Percentiles rank a stretch among this genome's conserved stretches.
Conservation (phyloP, 1,140 invertebrate species). For the Bombus pascuorum region DNA sequence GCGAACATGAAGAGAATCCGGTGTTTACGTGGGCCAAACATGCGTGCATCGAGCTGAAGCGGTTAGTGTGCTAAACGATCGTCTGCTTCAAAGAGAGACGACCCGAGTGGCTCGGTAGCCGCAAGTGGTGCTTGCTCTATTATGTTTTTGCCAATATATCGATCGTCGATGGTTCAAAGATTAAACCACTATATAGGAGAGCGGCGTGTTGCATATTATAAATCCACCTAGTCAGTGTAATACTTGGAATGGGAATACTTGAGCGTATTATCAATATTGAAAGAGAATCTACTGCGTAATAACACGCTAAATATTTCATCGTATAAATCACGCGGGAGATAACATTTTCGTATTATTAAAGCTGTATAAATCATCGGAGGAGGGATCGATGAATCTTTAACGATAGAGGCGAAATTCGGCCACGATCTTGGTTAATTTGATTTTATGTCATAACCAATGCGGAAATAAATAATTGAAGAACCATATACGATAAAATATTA, state of each 20-base stretch:
- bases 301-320: background rate
- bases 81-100: background rate
- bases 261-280: background rate
- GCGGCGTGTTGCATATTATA: background rate
- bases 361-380: background rate
- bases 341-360: background rate
- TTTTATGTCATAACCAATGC: background rate
- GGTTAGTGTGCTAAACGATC: slow-evolving; percentile 23
- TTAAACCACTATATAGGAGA: slow-evolving; percentile 6
- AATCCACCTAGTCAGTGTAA: background rate
- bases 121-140: slow-evolving; percentile 13
- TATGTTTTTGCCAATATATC: slow-evolving; percentile 27
- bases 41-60: background rate
- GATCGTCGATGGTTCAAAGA: slow-evolving; percentile 22
- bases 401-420: background rate
- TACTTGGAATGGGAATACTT: background rate
- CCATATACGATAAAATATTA: background rate
- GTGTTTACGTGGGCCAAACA: slow-evolving; percentile 9
- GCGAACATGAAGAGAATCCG: background rate
- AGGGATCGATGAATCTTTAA: background rate
- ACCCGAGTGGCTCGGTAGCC: background rate
- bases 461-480: background rate
- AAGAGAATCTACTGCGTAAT: background rate
- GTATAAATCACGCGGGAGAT: no score
- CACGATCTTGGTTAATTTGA: background rate